Conservation (phyloP, 2,888 invertebrate genomes). For the Cephus runcator region DNA sequence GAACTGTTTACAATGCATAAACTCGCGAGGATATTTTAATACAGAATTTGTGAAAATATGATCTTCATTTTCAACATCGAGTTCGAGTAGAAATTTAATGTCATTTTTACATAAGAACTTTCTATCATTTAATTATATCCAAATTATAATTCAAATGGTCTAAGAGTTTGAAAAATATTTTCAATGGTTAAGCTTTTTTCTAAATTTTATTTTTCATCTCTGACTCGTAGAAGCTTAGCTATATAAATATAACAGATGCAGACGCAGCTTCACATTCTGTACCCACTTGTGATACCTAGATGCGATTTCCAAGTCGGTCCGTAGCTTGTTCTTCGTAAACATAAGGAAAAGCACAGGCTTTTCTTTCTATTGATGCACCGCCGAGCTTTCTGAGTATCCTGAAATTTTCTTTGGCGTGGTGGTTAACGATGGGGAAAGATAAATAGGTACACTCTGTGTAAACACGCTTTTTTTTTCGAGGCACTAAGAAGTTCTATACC, state of each 20-base stretch:
- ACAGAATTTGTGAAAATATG: background rate
- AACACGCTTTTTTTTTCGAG: conserved; percentile 26
- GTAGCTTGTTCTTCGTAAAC: too few relatives aligned
- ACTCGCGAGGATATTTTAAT: background rate
- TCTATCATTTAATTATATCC: background rate
- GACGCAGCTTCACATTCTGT: too few relatives aligned
- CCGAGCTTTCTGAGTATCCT: conserved; percentile 39
- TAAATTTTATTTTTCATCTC: background rate
- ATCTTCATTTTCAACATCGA: background rate
- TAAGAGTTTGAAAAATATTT: background rate
- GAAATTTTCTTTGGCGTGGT: conserved; percentile 30
- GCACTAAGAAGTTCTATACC: conserved; percentile 22
- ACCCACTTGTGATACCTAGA: too few relatives aligned
- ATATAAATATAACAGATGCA: too few relatives aligned
- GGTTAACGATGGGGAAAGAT: conserved; percentile 42
- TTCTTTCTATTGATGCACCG: conserved; percentile 33
- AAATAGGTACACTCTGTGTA: conserved; percentile 28
- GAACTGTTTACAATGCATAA: background rate
- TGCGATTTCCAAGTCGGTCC: too few relatives aligned
- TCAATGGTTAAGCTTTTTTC: background rate
- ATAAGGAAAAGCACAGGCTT: too few relatives aligned
- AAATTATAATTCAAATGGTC: background rate
- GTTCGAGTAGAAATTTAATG: background rate
- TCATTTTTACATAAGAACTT: background rate
- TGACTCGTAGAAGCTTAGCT: background rate